Evolutionary conservation across 2,797 vertebrate species (phyloP), one percentile per base, ranked within the genome.

Genomic region (Anabas testudineus): DNA sequence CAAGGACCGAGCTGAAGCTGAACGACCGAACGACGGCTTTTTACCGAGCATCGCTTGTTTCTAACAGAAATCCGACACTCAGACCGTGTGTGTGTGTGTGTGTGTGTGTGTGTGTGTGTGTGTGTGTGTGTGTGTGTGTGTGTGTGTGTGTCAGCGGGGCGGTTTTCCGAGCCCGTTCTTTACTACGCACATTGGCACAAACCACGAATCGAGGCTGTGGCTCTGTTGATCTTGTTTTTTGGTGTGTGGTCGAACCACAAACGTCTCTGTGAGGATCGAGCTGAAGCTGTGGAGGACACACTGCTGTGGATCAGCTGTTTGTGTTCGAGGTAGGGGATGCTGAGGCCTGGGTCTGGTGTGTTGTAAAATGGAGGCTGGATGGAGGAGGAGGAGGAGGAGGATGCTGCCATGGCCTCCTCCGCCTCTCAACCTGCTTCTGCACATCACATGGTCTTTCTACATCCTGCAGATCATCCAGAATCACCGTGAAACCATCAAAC

Each of bases 351-450:
- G 4, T 22, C 28, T 4, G 51, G 63, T 56, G 61, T 54, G 74
- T 48, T 78, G 66, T 81, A 90, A 89, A 83, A 90, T 89, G 89
- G 89, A 89, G 87, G 86, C 83, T 79, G 76, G 43, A 56, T 60
- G n/a, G 49, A 55, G 28, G 58, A 71, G 47, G 69, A 58, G 70
- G 74, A 70, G 73, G 85, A 76, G 53, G 80, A 80, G 19, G 82
- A 52, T 4, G 76, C 39, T 69, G 70, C 78, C 52, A 32, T 39
- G 79, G 82, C 78, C 76, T 49, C 58, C 59, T 48, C 61, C 47
- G 8, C 59, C 52, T 72, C 49, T 21, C 41, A n/a, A 12, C 61
- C 65, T 82, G 70, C 79, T 68, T 41, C 12, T 52, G 0, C 51
- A 1, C 82, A 16, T 55, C 66, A 68, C 64, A 34, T 49, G 75